phyloP scores from a whole-genome alignment of 1,140 invertebrate species.

The Drosophila azteca region DNA sequence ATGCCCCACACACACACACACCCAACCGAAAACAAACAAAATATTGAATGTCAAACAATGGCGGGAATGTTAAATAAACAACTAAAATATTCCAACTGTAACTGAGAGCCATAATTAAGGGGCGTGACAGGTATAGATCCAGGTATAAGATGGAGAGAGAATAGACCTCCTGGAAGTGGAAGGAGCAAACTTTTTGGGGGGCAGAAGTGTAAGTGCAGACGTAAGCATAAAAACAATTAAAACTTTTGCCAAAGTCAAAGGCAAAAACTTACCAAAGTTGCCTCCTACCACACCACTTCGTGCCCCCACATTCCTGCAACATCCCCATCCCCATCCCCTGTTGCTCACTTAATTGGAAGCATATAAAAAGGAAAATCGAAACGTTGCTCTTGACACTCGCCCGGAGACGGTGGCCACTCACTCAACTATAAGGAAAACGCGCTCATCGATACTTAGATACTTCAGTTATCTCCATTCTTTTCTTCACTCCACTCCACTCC shows the following conservation, averaged over 20 bases:
- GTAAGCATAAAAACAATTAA: constrained; percentile 72
- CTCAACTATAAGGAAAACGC: constrained; percentile 5
- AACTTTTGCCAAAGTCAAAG: constrained; percentile 64
- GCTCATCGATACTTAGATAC: constrained; percentile 22
- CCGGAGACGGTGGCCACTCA: constrained; percentile 41
- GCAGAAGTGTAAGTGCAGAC: constrained; percentile 45
- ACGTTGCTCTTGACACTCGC: constrained; percentile 39
- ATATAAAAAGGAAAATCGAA: constrained; percentile 51
- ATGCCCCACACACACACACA: constrained; percentile 26
- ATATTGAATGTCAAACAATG: constrained; percentile 48
- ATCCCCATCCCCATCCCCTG: too few species aligned
- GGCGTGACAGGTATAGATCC: constrained; percentile 4
- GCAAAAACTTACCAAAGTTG: constrained; percentile 3
- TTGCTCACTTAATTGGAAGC: constrained; percentile 39
- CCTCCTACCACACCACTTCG: not conserved
- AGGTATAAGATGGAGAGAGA: constrained; percentile 25
- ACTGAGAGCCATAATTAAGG: constrained; percentile 46
- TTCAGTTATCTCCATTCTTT: not conserved
- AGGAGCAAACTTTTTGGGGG: not conserved
- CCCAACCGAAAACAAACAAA: constrained; percentile 11
- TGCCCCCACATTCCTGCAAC: not conserved
- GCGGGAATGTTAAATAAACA: constrained; percentile 4
- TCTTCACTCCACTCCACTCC: constrained; percentile 28
- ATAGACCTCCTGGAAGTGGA: not conserved
- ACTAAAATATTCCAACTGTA: constrained; percentile 42